Evolutionary conservation across 2,888 invertebrate genomes (phyloP).

Genomic region (Lithophane socia): DNA sequence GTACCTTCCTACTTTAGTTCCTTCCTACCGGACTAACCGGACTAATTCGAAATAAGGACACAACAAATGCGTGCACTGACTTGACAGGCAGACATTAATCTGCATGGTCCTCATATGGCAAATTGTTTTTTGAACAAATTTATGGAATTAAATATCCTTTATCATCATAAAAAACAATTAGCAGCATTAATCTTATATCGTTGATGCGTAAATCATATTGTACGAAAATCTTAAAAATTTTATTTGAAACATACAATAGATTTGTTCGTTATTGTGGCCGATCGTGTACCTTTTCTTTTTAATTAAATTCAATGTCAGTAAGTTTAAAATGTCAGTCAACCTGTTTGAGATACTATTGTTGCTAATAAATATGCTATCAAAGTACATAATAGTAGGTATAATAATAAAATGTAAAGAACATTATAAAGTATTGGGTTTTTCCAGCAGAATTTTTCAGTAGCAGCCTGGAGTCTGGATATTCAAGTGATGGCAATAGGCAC

Average conservation of each 20-base stretch:
- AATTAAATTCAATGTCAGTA: background rate
- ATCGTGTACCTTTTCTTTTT: background rate
- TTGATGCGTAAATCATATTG: background rate
- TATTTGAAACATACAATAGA: background rate
- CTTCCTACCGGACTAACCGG: too few species aligned
- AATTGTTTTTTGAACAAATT: background rate
- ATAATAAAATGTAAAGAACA: conserved; percentile 2
- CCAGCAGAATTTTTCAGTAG: too few species aligned
- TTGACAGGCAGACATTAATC: too few species aligned
- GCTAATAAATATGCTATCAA: background rate
- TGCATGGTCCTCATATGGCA: too few species aligned
- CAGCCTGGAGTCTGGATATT: too few species aligned
- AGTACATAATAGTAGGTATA: background rate
- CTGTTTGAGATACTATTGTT: background rate
- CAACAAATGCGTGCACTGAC: background rate
- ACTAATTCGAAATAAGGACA: too few species aligned
- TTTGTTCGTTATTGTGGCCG: background rate
- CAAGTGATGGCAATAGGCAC: too few species aligned
- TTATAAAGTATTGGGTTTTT: too few species aligned
- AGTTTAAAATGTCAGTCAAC: background rate
- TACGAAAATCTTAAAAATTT: background rate
- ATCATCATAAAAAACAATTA: background rate
- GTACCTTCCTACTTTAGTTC: too few species aligned
- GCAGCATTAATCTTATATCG: background rate
- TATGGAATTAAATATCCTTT: background rate